phyloP scores from a whole-genome alignment of 2,888 invertebrate genomes.

The Odontothrips loti region DNA sequence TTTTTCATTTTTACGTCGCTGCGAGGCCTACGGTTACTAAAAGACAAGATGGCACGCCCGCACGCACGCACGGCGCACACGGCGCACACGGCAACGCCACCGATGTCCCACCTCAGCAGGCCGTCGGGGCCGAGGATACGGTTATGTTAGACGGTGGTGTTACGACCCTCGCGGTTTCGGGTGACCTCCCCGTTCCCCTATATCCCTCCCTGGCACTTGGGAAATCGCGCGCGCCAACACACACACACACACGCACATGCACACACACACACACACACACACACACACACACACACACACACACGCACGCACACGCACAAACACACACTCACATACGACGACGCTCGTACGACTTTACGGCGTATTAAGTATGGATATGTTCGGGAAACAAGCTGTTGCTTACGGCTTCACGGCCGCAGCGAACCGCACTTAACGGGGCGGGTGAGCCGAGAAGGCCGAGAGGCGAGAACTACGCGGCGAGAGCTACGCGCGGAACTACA shows the following conservation, averaged over 20 bases:
- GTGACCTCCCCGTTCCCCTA: background rate
- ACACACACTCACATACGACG: background rate
- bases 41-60: too few species aligned
- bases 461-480: background rate
- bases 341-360: conserved; percentile 12
- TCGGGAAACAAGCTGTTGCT: conserved; percentile 5
- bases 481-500: background rate
- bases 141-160: background rate
- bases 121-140: background rate
- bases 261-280: too few species aligned
- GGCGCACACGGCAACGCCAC: too few species aligned
- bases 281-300: too few species aligned
- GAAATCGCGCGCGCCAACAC: background rate
- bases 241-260: background rate
- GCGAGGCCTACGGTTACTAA: too few species aligned
- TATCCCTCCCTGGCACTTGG: background rate
- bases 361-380: conserved; percentile 25
- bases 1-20: too few species aligned
- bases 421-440: background rate
- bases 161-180: background rate
- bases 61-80: too few species aligned
- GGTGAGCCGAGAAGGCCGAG: background rate
- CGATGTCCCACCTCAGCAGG: background rate
- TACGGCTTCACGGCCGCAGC: background rate
- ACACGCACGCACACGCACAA: background rate